Base-by-base conservation (phyloP, 2,888 invertebrate genomes). In the Aricia artaxerxes region DNA sequence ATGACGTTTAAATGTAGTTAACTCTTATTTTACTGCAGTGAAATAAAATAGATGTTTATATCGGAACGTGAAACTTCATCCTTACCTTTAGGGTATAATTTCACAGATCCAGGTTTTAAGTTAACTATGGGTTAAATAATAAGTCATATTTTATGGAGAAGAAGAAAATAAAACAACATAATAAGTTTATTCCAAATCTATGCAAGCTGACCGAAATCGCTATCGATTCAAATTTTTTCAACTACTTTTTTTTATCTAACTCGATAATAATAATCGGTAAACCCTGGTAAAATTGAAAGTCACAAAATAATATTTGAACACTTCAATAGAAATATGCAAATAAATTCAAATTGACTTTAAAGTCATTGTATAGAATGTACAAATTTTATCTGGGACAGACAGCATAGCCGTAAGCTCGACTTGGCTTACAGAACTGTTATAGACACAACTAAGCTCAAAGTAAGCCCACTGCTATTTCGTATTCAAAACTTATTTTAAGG, bases 401-500 rank as follows among this genome's bases (percentile, higher is more conserved):
- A 38, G 69, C 35, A 16, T 69, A 35, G 69, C 69, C 69, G 69
- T 69, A 69, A 69, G 69, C 69, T 69, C 24, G 24, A 24, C 69
- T 69, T 69, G 69, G 69, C 69, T 69, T 69, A 69, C 69, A 69
- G 69, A 69, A 69, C 13, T 38, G 35, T 69, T 69, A 69, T 69
- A 69, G 69, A 69, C 69, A 38, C 69, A 38, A 38, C 69, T 69
- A 69, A 69, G 69, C 69, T 38, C 69, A 69, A 69, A 69, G 69
- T 69, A 69, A 69, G 69, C 69, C 69, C 69, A 69, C 69, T 69
- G 35, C 69, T 69, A 69, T 69, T 69, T 69, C 69, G 69, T 69
- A 69, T 69, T 69, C 69, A 69, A 69, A 69, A 69, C 69, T 69
- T 69, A 69, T 69, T 69, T 69, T 69, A 38, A 38, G 69, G 35